Conservation (phyloP, 2,888 invertebrate species). For the Drosophila kuntzei region DNA sequence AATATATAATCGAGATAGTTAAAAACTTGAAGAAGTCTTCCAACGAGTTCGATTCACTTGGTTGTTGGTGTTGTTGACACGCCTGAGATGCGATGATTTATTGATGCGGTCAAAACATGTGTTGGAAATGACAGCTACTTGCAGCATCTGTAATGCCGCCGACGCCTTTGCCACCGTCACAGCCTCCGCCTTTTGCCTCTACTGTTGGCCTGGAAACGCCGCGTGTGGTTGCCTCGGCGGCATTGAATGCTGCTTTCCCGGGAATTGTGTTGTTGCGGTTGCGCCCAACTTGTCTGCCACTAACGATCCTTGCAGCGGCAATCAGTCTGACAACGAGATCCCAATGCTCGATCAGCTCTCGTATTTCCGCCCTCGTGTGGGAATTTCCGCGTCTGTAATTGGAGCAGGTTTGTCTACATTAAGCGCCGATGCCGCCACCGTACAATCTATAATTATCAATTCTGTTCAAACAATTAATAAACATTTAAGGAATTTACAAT, state of each 20-base stretch:
- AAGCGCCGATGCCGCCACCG: slow-evolving; percentile 53
- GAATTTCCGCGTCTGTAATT: slow-evolving; percentile 76
- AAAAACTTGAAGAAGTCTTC: background rate
- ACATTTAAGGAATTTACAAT: slow-evolving; percentile 64
- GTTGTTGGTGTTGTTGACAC: slow-evolving; percentile 60
- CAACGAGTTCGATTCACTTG: slow-evolving; percentile 10
- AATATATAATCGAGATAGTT: background rate
- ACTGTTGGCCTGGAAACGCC: slow-evolving; percentile 48
- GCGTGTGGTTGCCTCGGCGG: slow-evolving; percentile 73
- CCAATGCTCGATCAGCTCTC: slow-evolving; percentile 50
- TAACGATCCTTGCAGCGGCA: slow-evolving; percentile 82
- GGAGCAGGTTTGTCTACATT: slow-evolving; percentile 64
- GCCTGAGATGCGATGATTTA: slow-evolving; percentile 84
- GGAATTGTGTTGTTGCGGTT: slow-evolving; percentile 83
- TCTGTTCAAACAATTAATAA: slow-evolving; percentile 76
- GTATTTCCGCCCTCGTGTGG: slow-evolving; percentile 76
- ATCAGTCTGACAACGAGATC: slow-evolving; percentile 70
- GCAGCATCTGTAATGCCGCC: slow-evolving; percentile 81
- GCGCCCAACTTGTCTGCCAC: slow-evolving; percentile 85
- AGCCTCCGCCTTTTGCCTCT: slow-evolving; percentile 17
- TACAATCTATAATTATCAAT: slow-evolving; percentile 69
- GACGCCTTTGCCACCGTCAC: slow-evolving; percentile 43
- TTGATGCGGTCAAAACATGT: slow-evolving; percentile 86
- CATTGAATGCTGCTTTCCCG: slow-evolving; percentile 60
- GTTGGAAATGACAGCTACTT: slow-evolving; percentile 85